phyloP scores from a whole-genome alignment of 2,797 vertebrate species.

The Percopsis omiscomaycus region DNA sequence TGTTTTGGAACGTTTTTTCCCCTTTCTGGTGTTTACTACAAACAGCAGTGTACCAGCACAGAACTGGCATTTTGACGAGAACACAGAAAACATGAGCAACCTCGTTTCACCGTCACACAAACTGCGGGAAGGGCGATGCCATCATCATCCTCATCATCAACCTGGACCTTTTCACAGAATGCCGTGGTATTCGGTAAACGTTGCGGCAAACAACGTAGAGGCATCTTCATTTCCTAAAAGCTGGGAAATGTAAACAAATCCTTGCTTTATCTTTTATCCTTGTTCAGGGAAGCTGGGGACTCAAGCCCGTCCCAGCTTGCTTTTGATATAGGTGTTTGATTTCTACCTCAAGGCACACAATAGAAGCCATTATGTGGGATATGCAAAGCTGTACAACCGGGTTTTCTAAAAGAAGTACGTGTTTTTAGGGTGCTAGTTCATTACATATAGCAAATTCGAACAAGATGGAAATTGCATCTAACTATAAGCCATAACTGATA shows the following conservation, averaged over 20 bases:
- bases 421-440: slow-evolving; percentile 6
- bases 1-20: slow-evolving; percentile 67
- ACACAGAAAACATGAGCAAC: slow-evolving; percentile 58
- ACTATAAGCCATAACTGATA: not conserved
- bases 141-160: slow-evolving; percentile 9
- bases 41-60: slow-evolving; percentile 68
- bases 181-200: not conserved
- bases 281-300: too few relatives aligned
- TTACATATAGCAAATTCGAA: not conserved
- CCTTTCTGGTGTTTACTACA: slow-evolving; percentile 72
- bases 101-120: slow-evolving; percentile 25
- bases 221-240: too few relatives aligned
- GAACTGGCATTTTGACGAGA: slow-evolving; percentile 53
- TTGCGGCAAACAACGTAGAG: too few relatives aligned
- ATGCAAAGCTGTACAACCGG: too few relatives aligned
- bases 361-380: too few relatives aligned
- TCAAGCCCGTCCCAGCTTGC: too few relatives aligned
- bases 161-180: slow-evolving; percentile 39
- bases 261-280: too few relatives aligned
- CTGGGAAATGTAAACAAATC: too few relatives aligned
- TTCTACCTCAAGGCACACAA: too few relatives aligned
- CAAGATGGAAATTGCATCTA: slow-evolving; percentile 23
- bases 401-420: not conserved
- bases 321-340: too few relatives aligned
- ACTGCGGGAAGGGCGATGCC: slow-evolving; percentile 18